Evolutionary conservation across 2,797 vertebrate species (phyloP).

Genomic region (Masticophis lateralis): DNA sequence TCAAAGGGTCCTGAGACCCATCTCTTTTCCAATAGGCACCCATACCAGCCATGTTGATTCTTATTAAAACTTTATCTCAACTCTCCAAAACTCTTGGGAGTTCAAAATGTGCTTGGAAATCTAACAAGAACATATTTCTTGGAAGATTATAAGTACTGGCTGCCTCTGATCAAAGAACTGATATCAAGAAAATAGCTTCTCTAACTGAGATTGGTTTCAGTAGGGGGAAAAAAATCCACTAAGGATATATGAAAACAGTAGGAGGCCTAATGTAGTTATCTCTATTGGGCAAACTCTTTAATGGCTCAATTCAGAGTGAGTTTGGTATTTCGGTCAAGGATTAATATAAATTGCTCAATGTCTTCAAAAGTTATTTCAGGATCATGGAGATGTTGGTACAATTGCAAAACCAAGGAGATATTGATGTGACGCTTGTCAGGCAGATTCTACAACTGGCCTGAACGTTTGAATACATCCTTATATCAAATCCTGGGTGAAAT

Average conservation of each 20-base stretch:
- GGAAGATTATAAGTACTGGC: conserved; percentile 9
- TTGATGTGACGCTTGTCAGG: not conserved
- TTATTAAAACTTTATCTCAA: conserved; percentile 30
- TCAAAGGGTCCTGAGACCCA: conserved; percentile 6
- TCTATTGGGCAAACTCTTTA: conserved; percentile 20
- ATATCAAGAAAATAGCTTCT: conserved; percentile 21
- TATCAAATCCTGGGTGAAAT: not conserved
- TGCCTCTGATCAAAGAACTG: conserved; percentile 21
- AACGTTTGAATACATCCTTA: not conserved
- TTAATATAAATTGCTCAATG: not conserved
- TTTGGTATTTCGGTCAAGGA: conserved; percentile 21
- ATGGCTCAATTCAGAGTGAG: not conserved
- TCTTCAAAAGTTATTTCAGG: not conserved
- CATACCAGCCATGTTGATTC: conserved; percentile 10
- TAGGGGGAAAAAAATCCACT: not conserved
- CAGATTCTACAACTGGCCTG: not conserved
- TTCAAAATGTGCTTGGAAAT: conserved; percentile 22
- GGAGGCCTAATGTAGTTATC: not conserved
- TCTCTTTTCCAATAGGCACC: conserved; percentile 14
- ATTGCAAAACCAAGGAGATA: not conserved
- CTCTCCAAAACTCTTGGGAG: conserved; percentile 12
- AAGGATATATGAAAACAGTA: conserved; percentile 23
- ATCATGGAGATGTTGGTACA: not conserved
- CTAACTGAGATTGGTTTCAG: not conserved
- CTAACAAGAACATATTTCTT: conserved; percentile 18